A percentile compares a stretch with the other conserved stretches of the same genome.
Conservation (phyloP, 2,797 vertebrate species). For the Leptodactylus fallax region DNA sequence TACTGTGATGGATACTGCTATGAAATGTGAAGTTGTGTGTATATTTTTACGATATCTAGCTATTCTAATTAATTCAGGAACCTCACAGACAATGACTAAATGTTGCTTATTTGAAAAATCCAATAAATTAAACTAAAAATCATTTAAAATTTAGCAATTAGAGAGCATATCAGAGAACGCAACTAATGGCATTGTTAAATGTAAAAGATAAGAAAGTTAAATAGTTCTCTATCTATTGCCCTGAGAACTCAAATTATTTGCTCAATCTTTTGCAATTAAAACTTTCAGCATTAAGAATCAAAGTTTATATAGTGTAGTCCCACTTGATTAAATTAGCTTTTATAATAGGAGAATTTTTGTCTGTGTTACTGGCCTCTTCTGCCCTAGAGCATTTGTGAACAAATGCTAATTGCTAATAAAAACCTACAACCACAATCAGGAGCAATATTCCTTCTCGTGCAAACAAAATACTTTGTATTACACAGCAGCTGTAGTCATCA, state of each 20-base stretch:
- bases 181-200: conserved; percentile 34
- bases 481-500: conserved; percentile 41
- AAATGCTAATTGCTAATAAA: conserved; percentile 61
- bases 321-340: conserved; percentile 49
- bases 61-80: not conserved
- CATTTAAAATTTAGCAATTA: conserved; percentile 8
- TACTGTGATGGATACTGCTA: not conserved
- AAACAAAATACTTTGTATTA: conserved; percentile 48
- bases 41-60: not conserved
- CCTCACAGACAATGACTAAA: not conserved
- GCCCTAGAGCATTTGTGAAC: conserved; percentile 53
- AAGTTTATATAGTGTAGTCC: conserved; percentile 42
- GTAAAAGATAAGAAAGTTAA: conserved; percentile 27
- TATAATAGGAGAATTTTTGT: conserved; percentile 42
- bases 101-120: not conserved
- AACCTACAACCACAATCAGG: conserved; percentile 39
- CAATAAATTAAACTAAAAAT: conserved; percentile 6
- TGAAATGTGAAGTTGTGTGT: not conserved
- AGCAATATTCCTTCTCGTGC: conserved; percentile 29
- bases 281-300: conserved; percentile 48
- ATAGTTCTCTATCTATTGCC: conserved; percentile 42
- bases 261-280: conserved; percentile 45
- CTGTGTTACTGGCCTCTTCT: conserved; percentile 33
- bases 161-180: not conserved
- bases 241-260: conserved; percentile 41